phyloP scores from a whole-genome alignment of 2,888 invertebrate genomes.

The Aphrophora alni region DNA sequence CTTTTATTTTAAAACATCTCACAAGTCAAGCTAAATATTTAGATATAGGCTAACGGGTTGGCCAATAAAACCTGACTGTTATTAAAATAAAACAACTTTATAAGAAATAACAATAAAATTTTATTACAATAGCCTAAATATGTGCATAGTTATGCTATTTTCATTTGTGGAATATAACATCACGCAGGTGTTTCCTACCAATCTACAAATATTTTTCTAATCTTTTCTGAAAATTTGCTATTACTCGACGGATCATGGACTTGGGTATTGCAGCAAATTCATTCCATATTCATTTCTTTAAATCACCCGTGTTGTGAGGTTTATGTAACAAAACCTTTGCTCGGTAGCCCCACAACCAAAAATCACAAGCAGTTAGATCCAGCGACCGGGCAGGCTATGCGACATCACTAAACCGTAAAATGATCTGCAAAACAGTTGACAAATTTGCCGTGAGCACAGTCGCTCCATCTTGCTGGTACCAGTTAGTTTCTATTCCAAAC shows the following conservation, averaged over 20 bases:
- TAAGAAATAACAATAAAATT: neutral
- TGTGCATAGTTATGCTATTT: neutral
- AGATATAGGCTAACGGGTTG: neutral
- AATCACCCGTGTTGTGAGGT: constrained; percentile 18
- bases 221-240: neutral
- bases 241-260: neutral
- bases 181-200: neutral
- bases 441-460: constrained; percentile 6
- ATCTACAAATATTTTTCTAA: neutral
- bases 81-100: neutral
- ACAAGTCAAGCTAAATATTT: too few relatives aligned
- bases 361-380: constrained; percentile 25
- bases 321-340: constrained; percentile 22
- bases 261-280: constrained; percentile 1
- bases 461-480: constrained; percentile 16
- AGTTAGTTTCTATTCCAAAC: constrained; percentile 18
- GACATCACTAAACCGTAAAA: neutral
- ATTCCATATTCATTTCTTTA: neutral
- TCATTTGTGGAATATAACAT: constrained; percentile 7
- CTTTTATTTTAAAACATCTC: too few relatives aligned
- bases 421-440: neutral
- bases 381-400: neutral
- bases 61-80: neutral
- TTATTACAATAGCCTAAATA: neutral
- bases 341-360: constrained; percentile 23